Conservation (phyloP, 2,113 vertebrate genomes). For the Neofelis nebulosa region DNA sequence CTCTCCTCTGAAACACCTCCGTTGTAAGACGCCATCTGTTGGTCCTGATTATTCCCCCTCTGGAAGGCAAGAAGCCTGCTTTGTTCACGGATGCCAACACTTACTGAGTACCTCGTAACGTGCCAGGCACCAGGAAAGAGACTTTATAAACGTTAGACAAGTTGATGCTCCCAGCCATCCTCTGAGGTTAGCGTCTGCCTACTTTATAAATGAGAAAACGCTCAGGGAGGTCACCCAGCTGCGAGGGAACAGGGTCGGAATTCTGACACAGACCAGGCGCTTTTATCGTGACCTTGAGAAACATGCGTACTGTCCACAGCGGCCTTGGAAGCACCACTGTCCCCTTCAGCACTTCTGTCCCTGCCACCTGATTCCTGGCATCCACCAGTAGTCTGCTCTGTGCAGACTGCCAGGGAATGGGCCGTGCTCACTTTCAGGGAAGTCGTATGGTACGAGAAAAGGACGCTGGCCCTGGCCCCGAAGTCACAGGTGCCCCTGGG, state of each 20-base stretch:
- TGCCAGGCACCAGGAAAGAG: background rate
- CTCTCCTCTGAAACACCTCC: background rate
- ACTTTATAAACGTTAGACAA: background rate
- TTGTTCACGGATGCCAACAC: background rate
- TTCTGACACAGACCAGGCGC: background rate
- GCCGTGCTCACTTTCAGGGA: background rate
- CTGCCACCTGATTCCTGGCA: background rate
- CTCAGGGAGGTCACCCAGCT: background rate
- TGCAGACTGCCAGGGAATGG: background rate
- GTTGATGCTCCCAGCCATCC: background rate
- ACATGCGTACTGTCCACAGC: background rate
- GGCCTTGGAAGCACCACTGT: background rate
- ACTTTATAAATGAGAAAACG: background rate
- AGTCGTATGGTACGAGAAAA: background rate
- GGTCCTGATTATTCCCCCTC: no score
- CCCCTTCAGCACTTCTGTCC: background rate
- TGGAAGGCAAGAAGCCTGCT: background rate
- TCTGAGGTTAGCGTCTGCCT: background rate
- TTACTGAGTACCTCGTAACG: accelerated
- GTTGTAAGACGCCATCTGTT: background rate
- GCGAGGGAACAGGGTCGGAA: background rate
- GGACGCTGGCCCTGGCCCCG: accelerated
- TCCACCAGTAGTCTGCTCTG: background rate
- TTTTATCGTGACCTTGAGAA: background rate
- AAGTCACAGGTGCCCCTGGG: background rate